Percentiles rank a stretch among this genome's conserved stretches.
Evolutionary conservation across 2,888 invertebrate genomes (phyloP).

Genomic region (Pelosia muscerda): DNA sequence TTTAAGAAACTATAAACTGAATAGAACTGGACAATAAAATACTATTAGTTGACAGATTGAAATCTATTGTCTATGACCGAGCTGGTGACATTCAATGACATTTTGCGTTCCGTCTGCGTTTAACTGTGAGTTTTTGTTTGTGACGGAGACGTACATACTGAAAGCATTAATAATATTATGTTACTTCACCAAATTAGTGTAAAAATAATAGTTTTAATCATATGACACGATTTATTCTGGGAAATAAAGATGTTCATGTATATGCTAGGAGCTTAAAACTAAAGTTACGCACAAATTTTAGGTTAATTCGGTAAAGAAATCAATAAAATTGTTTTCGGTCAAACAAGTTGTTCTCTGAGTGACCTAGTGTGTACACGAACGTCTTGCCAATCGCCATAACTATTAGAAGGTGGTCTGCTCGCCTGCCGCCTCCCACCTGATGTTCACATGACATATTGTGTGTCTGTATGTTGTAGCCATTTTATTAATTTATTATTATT

Average conservation of each 20-base stretch:
- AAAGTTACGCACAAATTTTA: background rate
- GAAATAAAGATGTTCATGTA: background rate
- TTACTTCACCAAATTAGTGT: background rate
- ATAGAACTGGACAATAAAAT: background rate
- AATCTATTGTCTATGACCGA: slow-evolving; percentile 2
- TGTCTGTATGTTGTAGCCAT: slow-evolving; percentile 1
- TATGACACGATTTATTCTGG: slow-evolving; percentile 4
- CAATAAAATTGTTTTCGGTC: background rate
- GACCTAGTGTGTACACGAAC: background rate
- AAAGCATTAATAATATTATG: too few species aligned
- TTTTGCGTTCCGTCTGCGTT: slow-evolving; percentile 1
- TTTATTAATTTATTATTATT: background rate
- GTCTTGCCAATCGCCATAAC: background rate
- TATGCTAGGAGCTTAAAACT: background rate
- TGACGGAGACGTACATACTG: background rate
- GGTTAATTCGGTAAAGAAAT: background rate
- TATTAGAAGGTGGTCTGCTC: background rate
- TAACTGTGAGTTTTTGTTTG: background rate
- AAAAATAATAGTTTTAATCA: slow-evolving; percentile 2
- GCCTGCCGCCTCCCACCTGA: background rate
- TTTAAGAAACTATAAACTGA: background rate
- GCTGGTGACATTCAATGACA: background rate
- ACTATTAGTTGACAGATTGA: background rate
- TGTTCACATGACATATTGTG: background rate
- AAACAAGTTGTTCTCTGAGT: background rate